These are phyloP conservation scores for Erebia aethiops DNA, from an alignment of 2,888 invertebrate species.

Conservation along the genomic window DNA sequence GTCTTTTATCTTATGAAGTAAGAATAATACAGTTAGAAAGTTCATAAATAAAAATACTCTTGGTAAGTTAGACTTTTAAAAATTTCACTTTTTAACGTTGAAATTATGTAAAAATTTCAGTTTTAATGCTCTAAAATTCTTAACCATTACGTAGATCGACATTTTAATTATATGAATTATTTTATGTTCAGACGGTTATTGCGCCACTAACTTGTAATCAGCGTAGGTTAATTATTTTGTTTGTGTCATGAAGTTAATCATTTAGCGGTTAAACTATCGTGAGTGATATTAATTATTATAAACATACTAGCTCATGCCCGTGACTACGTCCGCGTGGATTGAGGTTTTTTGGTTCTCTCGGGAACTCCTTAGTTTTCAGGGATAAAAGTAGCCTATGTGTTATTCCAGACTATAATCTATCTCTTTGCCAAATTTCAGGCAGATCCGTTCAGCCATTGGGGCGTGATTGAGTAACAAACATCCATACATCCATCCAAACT, in stretches of 20 bases:
- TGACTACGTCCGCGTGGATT: too few relatives aligned
- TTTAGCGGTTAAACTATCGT: too few relatives aligned
- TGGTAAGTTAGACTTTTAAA: background rate
- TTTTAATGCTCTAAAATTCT: background rate
- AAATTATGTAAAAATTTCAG: background rate
- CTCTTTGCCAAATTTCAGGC: too few relatives aligned
- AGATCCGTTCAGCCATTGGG: too few relatives aligned
- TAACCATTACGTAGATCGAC: background rate
- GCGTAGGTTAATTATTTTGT: background rate
- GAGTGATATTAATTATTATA: too few relatives aligned
- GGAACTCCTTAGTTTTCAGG: too few relatives aligned
- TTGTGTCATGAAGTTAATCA: background rate
- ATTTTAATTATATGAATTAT: background rate
- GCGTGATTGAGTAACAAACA: too few relatives aligned
- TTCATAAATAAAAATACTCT: background rate
- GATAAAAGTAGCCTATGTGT: too few relatives aligned
- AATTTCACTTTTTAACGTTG: slow-evolving; percentile 11
- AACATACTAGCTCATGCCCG: too few relatives aligned
- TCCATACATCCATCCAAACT: too few relatives aligned
- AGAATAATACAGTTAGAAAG: background rate
- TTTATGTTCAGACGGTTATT: background rate
- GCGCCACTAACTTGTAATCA: background rate
- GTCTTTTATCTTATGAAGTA: background rate
- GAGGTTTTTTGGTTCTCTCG: too few relatives aligned
- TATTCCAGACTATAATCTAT: too few relatives aligned